Evolutionary conservation across 2,797 vertebrate genomes (phyloP).

Genomic region (Siniperca obscura): DNA sequence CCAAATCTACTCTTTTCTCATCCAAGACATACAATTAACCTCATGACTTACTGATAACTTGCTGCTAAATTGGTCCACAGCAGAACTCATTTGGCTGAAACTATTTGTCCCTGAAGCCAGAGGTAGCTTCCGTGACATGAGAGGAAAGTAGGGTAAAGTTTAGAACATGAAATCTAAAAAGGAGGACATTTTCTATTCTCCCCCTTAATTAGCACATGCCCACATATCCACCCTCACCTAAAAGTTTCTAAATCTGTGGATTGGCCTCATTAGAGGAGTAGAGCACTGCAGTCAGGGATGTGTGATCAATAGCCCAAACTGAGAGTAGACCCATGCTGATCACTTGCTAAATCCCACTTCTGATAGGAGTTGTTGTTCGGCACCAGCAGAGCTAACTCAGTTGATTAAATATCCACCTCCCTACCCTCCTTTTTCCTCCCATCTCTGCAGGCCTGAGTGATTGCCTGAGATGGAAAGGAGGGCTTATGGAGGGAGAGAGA

Average conservation of each 20-base stretch:
- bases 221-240: constrained; percentile 73
- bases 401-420: constrained; percentile 79
- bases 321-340: constrained; percentile 74
- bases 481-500: constrained; percentile 47
- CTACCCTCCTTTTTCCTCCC: constrained; percentile 60
- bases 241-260: constrained; percentile 77
- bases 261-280: constrained; percentile 78
- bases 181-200: constrained; percentile 69
- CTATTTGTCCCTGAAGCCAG: constrained; percentile 67
- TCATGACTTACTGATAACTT: constrained; percentile 49
- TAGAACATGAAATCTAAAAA: constrained; percentile 63
- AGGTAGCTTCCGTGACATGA: constrained; percentile 68
- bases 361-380: constrained; percentile 78
- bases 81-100: constrained; percentile 67
- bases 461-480: constrained; percentile 64
- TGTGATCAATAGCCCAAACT: constrained; percentile 78
- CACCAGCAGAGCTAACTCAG: constrained; percentile 74
- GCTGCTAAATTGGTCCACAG: constrained; percentile 71
- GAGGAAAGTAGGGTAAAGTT: constrained; percentile 79
- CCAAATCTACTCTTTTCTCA: constrained; percentile 35
- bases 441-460: constrained; percentile 74
- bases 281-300: constrained; percentile 56
- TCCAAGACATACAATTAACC: constrained; percentile 62
- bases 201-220: constrained; percentile 78
- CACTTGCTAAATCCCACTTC: constrained; percentile 75